Percentiles rank a stretch among this genome's conserved stretches.
phyloP scores from a whole-genome alignment of 2,113 vertebrate genomes.

The Cranoglanis bouderius region DNA sequence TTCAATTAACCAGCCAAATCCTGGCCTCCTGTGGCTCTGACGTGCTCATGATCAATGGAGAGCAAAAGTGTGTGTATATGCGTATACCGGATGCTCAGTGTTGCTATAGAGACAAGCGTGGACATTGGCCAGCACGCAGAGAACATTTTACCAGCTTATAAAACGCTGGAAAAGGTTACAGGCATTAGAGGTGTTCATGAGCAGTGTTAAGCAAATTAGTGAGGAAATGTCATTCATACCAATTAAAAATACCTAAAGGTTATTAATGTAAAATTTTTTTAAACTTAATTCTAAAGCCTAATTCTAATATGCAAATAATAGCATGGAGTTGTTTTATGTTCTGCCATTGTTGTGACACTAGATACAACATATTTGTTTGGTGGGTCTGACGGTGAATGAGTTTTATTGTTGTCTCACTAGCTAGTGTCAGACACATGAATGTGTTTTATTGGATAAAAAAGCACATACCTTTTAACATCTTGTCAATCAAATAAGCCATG shows the following conservation, averaged over 20 bases:
- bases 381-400: not conserved
- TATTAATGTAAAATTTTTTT: not conserved
- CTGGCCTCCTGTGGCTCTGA: conserved; percentile 24
- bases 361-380: not conserved
- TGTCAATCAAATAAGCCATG: not conserved
- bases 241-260: not conserved
- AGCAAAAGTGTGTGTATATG: conserved; percentile 35
- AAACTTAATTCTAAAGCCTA: not conserved
- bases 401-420: not conserved
- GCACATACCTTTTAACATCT: not conserved
- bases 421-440: not conserved
- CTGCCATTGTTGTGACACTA: not conserved
- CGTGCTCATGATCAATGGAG: conserved; percentile 48
- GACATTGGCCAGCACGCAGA: conserved; percentile 65
- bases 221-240: conserved; percentile 6
- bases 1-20: not conserved
- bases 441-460: not conserved
- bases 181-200: conserved; percentile 13
- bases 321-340: not conserved
- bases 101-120: conserved; percentile 75
- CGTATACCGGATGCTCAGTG: conserved; percentile 57
- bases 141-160: conserved; percentile 65
- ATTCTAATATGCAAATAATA: not conserved
- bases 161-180: conserved; percentile 45
- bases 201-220: not conserved